These are phyloP conservation scores for Drymodes brunneopygia DNA, from an alignment of 2,113 vertebrate genomes.

Conservation along the genomic window DNA sequence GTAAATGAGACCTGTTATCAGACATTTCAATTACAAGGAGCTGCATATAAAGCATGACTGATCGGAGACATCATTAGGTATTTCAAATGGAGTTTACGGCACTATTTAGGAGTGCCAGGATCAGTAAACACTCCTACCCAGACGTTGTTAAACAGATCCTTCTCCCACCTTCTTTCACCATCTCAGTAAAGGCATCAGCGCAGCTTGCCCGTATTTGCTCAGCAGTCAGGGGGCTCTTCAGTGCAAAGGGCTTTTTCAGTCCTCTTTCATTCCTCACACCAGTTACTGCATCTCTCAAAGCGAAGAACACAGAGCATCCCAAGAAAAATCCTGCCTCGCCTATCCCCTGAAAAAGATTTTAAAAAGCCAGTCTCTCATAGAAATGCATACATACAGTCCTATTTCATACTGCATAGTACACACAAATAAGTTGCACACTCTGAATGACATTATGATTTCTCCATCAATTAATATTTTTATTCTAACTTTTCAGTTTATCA, in stretches of 20 bases:
- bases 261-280: constrained; percentile 69
- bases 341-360: constrained; percentile 70
- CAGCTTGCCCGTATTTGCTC: constrained; percentile 77
- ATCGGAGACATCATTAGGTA: background rate
- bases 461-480: background rate
- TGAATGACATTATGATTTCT: background rate
- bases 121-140: background rate
- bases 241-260: constrained; percentile 63
- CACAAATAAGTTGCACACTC: background rate
- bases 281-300: constrained; percentile 76
- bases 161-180: constrained; percentile 54
- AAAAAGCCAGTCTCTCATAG: background rate
- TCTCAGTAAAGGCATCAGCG: constrained; percentile 71
- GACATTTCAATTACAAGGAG: background rate
- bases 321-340: constrained; percentile 80
- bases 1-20: background rate
- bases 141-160: background rate
- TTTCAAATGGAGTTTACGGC: too few species aligned
- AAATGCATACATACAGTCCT: background rate
- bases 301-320: constrained; percentile 81
- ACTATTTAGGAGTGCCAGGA: background rate
- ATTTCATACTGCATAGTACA: background rate
- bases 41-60: background rate
- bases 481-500: background rate
- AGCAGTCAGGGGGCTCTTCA: constrained; percentile 77